Percentiles rank a stretch among this genome's conserved stretches.
phyloP scores from a whole-genome alignment of 2,113 vertebrate genomes.

The Cacatua alba region DNA sequence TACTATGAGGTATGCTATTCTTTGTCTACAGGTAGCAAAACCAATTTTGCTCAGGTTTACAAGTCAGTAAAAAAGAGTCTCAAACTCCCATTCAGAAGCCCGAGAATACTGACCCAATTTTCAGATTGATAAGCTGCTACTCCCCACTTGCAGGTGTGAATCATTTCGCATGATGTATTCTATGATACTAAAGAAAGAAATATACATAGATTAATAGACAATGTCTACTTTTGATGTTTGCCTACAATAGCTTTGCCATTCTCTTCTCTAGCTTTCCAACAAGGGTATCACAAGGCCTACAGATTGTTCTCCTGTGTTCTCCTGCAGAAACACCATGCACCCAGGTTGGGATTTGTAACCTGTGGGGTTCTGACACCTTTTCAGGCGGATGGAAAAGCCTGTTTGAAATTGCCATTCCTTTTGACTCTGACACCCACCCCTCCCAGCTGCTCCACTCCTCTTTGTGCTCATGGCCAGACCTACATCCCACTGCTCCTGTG shows the following conservation, averaged over 20 bases:
- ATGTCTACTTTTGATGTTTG: neutral
- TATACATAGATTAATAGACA: neutral
- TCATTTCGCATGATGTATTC: neutral
- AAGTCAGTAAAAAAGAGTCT: neutral
- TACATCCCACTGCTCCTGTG: neutral
- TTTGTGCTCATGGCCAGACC: neutral
- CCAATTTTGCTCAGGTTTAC: neutral
- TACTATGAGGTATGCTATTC: neutral
- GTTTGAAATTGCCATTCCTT: neutral
- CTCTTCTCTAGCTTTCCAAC: neutral
- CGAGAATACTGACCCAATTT: neutral
- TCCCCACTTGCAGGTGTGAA: fast-evolving
- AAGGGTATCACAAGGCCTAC: neutral
- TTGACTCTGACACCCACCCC: neutral
- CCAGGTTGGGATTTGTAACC: neutral
- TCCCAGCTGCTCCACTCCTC: neutral
- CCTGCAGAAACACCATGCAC: neutral
- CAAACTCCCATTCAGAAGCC: neutral
- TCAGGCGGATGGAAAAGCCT: neutral
- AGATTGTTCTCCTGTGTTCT: neutral
- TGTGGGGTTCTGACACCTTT: neutral
- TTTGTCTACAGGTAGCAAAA: neutral
- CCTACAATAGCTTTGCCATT: neutral
- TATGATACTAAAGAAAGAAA: neutral
- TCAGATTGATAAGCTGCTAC: neutral